phyloP scores from a whole-genome alignment of 2,797 vertebrate genomes.

The Simalia tracyae region DNA sequence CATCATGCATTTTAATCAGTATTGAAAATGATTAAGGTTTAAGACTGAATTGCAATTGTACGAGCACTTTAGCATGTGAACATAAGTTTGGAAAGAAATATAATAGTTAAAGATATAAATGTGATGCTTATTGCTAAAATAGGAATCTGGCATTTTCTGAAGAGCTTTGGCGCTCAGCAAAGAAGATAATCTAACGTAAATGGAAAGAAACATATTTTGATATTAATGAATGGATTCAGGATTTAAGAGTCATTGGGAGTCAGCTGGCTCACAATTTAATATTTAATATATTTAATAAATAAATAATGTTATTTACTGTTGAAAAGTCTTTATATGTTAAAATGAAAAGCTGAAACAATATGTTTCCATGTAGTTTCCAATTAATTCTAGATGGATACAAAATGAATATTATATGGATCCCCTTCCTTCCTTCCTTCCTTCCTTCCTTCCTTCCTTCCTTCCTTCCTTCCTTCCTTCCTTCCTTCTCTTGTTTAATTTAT shows the following conservation, averaged over 20 bases:
- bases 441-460: no score
- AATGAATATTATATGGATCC: not conserved
- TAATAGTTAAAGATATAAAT: not conserved
- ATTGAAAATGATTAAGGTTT: constrained; percentile 21
- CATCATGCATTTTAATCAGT: constrained; percentile 30
- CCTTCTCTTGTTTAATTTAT: not conserved
- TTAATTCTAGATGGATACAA: not conserved
- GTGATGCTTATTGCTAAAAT: not conserved
- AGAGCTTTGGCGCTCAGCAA: not conserved
- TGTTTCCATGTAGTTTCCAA: not conserved
- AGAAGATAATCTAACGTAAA: not conserved
- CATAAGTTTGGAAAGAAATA: not conserved
- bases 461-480: no score
- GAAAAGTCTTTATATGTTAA: not conserved
- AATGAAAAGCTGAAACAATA: not conserved
- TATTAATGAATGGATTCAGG: not conserved
- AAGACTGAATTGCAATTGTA: constrained; percentile 12
- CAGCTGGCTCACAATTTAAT: no score
- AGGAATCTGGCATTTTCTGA: not conserved
- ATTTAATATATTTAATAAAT: not conserved
- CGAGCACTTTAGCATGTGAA: not conserved
- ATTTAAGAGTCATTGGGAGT: not conserved
- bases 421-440: not conserved
- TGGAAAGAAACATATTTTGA: not conserved
- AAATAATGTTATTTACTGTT: not conserved